A percentile compares a stretch with the other conserved stretches of the same genome.
phyloP scores from a whole-genome alignment of 2,888 invertebrate species.

The Pseudanteris insignis region DNA sequence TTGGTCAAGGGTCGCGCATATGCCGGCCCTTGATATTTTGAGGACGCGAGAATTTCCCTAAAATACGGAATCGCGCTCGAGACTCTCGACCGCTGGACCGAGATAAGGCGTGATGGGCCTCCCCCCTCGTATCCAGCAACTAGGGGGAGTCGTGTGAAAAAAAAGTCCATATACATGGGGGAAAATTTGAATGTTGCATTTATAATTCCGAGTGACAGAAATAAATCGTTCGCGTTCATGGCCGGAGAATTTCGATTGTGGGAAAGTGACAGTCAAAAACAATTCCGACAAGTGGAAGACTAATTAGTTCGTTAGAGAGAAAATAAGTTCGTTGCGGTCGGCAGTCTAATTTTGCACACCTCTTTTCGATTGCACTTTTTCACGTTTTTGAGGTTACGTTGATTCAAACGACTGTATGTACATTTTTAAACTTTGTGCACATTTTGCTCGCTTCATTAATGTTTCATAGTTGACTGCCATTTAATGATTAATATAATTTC shows the following conservation, averaged over 20 bases:
- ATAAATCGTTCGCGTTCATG: too few relatives aligned
- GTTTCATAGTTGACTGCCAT: too few relatives aligned
- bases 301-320: constrained; percentile 19
- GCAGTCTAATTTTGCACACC: constrained; percentile 4
- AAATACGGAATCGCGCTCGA: constrained; percentile 48
- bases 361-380: too few relatives aligned
- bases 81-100: constrained; percentile 33
- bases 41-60: constrained; percentile 50
- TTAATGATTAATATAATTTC: too few relatives aligned
- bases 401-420: too few relatives aligned
- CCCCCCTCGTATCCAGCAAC: too few relatives aligned
- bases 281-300: constrained; percentile 39
- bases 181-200: constrained; percentile 34
- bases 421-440: too few relatives aligned
- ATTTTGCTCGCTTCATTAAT: too few relatives aligned
- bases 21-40: constrained; percentile 47
- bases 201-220: constrained; percentile 30
- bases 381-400: too few relatives aligned
- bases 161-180: constrained; percentile 19
- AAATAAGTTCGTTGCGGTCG: constrained; percentile 11
- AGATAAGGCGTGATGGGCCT: constrained; percentile 40
- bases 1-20: constrained; percentile 57
- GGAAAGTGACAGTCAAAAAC: constrained; percentile 8
- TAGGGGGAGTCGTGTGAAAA: constrained; percentile 43
- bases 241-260: constrained; percentile 15